Conservation (phyloP, 2,797 vertebrate genomes). For the Dendrocincla tyrannina region DNA sequence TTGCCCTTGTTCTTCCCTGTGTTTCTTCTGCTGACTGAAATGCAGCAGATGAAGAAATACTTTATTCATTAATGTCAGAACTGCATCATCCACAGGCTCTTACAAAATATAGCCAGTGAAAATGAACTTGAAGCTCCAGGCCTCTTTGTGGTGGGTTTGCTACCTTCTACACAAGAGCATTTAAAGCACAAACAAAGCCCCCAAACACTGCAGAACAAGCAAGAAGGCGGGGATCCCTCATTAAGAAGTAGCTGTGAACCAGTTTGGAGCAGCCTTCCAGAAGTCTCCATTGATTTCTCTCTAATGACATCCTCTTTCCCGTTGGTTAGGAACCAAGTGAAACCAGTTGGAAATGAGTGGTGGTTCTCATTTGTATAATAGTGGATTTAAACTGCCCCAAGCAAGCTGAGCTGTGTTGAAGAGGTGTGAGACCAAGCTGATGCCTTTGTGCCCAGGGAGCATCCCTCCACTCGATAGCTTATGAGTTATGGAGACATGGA, state of each 20-base stretch:
- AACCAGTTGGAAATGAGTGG: neutral
- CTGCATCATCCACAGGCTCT: conserved; percentile 1
- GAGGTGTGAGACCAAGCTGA: neutral
- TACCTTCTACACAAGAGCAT: neutral
- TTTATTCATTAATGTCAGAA: conserved; percentile 34
- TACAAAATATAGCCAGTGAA: conserved; percentile 2
- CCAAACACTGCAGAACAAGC: fast-evolving
- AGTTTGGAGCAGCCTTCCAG: neutral
- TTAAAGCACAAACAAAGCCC: neutral
- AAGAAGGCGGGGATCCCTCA: neutral
- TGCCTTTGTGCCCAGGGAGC: neutral
- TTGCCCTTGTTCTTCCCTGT: neutral
- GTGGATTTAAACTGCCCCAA: neutral
- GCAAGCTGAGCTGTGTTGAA: neutral
- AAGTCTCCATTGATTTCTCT: conserved; percentile 25
- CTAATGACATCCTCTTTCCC: conserved; percentile 6
- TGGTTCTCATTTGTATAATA: conserved; percentile 22
- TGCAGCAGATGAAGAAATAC: conserved; percentile 20
- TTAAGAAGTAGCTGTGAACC: neutral
- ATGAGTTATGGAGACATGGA: neutral
- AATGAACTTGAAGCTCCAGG: neutral
- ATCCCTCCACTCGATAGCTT: neutral
- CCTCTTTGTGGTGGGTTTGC: neutral
- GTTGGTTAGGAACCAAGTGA: neutral
- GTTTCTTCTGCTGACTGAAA: neutral